Conservation (phyloP, 2,113 vertebrate species). For the Pantherophis guttatus region DNA sequence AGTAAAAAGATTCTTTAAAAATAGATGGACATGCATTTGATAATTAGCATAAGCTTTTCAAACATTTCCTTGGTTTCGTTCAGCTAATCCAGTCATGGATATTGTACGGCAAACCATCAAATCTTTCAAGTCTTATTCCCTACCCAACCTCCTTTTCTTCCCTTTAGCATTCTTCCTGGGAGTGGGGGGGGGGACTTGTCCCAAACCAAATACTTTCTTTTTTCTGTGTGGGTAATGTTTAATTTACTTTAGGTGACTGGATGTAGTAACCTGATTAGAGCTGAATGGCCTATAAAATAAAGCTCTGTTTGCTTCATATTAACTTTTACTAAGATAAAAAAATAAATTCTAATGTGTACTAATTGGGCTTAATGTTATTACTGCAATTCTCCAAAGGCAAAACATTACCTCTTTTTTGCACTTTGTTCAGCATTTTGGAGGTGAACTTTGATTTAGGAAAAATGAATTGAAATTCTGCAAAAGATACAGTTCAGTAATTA, state of each 20-base stretch:
- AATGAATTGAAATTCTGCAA: conserved; percentile 24
- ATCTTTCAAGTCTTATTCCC: conserved; percentile 45
- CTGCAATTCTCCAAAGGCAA: conserved; percentile 20
- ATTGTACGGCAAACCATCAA: conserved; percentile 30
- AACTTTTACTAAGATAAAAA: conserved; percentile 16
- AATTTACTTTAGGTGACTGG: conserved; percentile 41
- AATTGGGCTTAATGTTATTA: conserved; percentile 29
- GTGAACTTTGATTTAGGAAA: conserved; percentile 20
- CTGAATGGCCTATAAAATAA: conserved; percentile 29
- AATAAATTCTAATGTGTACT: not conserved
- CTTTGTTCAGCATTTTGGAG: conserved; percentile 13
- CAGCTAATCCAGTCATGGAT: conserved; percentile 46
- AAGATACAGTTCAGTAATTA: not conserved
- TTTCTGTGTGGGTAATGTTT: conserved; percentile 25
- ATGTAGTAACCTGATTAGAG: conserved; percentile 42
- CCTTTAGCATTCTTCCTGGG: conserved; percentile 33
- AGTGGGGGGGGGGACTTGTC: not conserved
- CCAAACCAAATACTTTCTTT: conserved; percentile 35
- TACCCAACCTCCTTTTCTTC: conserved; percentile 34
- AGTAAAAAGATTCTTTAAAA: conserved; percentile 3
- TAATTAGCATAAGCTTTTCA: conserved; percentile 48
- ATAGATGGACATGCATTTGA: conserved; percentile 31
- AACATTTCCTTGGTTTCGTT: conserved; percentile 48
- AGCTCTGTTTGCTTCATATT: conserved; percentile 1
- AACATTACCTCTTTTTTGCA: conserved; percentile 24